phyloP scores from a whole-genome alignment of 2,113 vertebrate genomes.

The Apodemus sylvaticus region DNA sequence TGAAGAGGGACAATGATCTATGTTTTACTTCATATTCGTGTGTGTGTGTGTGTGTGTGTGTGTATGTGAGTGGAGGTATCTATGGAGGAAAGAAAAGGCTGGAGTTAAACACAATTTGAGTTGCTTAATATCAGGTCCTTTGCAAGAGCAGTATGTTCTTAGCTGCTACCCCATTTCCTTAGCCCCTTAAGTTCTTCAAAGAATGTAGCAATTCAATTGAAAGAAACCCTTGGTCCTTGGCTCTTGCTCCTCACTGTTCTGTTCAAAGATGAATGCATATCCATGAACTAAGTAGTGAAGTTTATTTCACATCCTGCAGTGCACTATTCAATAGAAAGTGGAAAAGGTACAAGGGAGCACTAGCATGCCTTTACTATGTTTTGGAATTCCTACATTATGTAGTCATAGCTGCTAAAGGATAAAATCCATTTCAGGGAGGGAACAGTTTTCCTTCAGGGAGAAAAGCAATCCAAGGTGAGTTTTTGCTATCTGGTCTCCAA shows the following conservation, averaged over 20 bases:
- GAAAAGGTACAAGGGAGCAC: neutral
- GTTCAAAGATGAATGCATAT: neutral
- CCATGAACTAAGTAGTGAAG: neutral
- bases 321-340: neutral
- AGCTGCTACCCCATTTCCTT: neutral
- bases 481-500: neutral
- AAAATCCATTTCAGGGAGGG: neutral
- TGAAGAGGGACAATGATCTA: neutral
- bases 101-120: neutral
- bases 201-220: neutral
- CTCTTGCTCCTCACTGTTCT: rapidly evolving
- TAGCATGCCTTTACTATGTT: neutral
- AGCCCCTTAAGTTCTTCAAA: neutral
- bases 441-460: neutral
- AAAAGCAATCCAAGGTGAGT: neutral
- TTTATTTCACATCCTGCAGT: neutral
- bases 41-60: neutral
- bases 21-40: neutral
- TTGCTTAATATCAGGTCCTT: neutral
- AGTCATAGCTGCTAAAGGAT: neutral
- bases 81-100: neutral
- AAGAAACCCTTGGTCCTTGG: neutral
- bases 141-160: neutral
- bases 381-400: neutral
- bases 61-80: neutral